Base-by-base conservation (phyloP, 1,140 invertebrate species). In the Atta colombica region DNA sequence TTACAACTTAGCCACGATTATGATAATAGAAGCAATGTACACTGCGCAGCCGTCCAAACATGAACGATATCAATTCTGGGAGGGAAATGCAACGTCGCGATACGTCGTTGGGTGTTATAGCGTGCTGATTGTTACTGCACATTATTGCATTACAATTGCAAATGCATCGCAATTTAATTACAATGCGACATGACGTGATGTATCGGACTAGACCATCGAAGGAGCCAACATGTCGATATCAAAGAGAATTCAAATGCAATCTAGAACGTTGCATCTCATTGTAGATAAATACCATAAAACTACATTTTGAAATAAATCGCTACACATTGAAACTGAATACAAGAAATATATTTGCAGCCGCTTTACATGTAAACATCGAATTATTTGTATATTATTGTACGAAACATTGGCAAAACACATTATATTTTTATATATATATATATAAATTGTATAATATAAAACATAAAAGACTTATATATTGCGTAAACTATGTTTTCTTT, bases 111-210 rank as follows among this genome's bases (percentile, higher is more conserved):
- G 45, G 45, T 49, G 80, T 84, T 84, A 84, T 75, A 63, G 80
- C 69, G 45, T 75, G 80, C 80, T 84, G 80, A 84, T 84, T 84
- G 80, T 75, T 84, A 28, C 69, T 84, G 39, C 69, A 61, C 45
- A 84, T 84, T 84, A 84, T 84, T 84, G 58, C 80, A 84, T 84
- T 84, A 84, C 80, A 84, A 84, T 84, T 84, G 80, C 80, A 84
- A 84, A 84, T 84, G 80, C 39, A 84, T 84, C 55, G 55, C 69
- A 63, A 84, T 84, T 84, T 84, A 84, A 84, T 84, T 84, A 84
- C 25, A 82, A 61, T 28, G 58, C 55, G 39, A 61, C 80, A 63
- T 31, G 69, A 84, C 69, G 80, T 75, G 80, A 84, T 84, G 69
- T 51, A 84, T 84, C 69, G 69, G n/a, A 74, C 28, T 74, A 53